phyloP scores from a whole-genome alignment of 2,888 invertebrate species.

The Cosmia trapezina region DNA sequence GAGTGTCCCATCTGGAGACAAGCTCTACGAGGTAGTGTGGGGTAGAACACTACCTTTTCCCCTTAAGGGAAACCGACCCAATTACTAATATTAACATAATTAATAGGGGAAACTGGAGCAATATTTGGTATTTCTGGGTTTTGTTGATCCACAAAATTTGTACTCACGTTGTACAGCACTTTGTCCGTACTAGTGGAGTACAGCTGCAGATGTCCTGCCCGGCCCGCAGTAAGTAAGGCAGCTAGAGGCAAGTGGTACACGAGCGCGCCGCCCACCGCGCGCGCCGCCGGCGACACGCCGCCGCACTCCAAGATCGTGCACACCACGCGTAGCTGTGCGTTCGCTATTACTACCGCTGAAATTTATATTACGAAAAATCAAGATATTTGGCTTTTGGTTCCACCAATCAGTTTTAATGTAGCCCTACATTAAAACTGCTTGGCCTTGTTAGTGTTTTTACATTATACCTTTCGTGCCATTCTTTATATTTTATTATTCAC shows the following conservation, averaged over 20 bases:
- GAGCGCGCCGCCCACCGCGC: constrained; percentile 78
- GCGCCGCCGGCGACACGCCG: constrained; percentile 80
- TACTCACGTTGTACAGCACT: constrained; percentile 87
- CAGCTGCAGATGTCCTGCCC: constrained; percentile 85
- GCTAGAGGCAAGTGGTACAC: constrained; percentile 76
- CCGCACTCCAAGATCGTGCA: constrained; percentile 86
- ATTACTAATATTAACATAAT: too few relatives aligned
- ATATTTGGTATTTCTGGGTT: background rate
- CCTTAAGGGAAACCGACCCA: too few relatives aligned
- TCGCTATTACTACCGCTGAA: constrained; percentile 85
- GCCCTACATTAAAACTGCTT: background rate
- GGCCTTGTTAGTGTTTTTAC: background rate
- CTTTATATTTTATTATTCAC: too few relatives aligned
- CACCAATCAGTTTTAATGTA: too few relatives aligned
- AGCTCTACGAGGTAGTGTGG: too few relatives aligned
- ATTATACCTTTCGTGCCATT: background rate
- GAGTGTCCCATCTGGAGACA: too few relatives aligned
- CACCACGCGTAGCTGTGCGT: constrained; percentile 78
- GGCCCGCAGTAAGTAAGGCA: constrained; percentile 83
- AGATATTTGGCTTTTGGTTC: background rate
- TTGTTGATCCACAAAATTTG: background rate
- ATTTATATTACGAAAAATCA: background rate
- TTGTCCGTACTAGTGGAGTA: constrained; percentile 85
- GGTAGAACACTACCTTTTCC: too few relatives aligned
- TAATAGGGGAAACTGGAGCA: too few relatives aligned